phyloP scores from a whole-genome alignment of 2,113 vertebrate genomes.

The Puffinus mauretanicus region DNA sequence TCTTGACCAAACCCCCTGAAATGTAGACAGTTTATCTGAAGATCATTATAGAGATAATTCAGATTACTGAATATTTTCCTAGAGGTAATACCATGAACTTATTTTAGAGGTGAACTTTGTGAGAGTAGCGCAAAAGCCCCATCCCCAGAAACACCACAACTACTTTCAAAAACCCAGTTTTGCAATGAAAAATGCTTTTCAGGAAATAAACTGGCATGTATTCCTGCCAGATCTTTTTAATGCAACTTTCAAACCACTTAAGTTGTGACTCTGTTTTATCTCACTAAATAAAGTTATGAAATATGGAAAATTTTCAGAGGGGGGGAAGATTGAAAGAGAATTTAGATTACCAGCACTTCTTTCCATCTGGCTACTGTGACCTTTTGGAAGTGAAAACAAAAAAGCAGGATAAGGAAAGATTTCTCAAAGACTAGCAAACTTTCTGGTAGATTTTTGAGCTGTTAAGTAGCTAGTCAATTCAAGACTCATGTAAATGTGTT shows the following conservation, averaged over 20 bases:
- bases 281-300: not conserved
- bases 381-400: not conserved
- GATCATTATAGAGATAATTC: not conserved
- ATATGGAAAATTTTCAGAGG: not conserved
- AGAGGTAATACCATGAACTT: not conserved
- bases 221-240: not conserved
- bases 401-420: not conserved
- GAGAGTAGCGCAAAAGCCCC: not conserved
- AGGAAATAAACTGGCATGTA: not conserved
- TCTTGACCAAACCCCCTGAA: not conserved
- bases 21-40: not conserved
- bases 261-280: not conserved
- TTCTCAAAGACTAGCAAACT: not conserved
- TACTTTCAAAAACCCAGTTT: not conserved
- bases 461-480: not conserved
- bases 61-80: not conserved
- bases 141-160: not conserved
- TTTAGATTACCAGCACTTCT: not conserved
- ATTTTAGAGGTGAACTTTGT: not conserved
- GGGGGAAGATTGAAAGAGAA: not conserved
- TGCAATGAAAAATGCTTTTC: not conserved
- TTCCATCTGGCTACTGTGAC: not conserved
- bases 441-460: not conserved
- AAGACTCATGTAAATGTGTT: not conserved
- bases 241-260: not conserved